phyloP scores from a whole-genome alignment of 2,113 vertebrate species.

The Trachemys scripta region DNA sequence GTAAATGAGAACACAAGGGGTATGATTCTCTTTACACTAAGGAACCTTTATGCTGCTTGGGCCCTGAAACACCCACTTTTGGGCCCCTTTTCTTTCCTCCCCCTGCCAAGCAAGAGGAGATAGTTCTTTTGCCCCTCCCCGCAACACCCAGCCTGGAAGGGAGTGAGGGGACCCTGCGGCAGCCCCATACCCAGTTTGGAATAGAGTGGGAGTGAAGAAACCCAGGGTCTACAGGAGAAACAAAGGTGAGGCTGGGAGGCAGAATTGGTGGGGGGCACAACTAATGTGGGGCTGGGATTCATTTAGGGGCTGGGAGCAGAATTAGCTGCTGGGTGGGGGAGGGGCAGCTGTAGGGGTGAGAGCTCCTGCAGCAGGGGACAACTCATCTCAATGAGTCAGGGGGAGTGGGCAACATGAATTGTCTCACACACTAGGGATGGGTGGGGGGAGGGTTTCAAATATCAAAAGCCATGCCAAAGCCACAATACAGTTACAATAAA shows the following conservation, averaged over 20 bases:
- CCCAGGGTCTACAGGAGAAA: not conserved
- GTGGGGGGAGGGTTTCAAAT: not conserved
- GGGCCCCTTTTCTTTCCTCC: not conserved
- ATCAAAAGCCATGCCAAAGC: not conserved
- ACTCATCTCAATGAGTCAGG: not conserved
- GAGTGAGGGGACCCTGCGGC: not conserved
- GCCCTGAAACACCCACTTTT: not conserved
- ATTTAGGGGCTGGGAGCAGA: not conserved
- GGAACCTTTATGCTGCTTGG: fast-evolving
- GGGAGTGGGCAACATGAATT: not conserved
- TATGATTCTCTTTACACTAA: not conserved
- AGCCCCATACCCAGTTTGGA: not conserved
- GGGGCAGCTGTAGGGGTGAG: not conserved
- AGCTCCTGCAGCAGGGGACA: not conserved
- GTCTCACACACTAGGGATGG: not conserved
- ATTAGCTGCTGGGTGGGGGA: not conserved
- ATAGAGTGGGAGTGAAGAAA: not conserved
- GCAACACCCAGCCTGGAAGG: not conserved
- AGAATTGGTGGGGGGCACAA: not conserved
- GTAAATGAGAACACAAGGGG: not conserved
- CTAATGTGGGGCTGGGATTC: not conserved
- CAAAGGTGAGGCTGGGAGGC: not conserved
- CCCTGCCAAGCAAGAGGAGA: not conserved
- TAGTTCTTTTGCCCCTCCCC: not conserved
- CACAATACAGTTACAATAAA: not conserved